Evolutionary conservation across 2,113 vertebrate genomes (phyloP), one percentile per base, ranked within the genome.

Genomic region (Nibea albiflora): DNA sequence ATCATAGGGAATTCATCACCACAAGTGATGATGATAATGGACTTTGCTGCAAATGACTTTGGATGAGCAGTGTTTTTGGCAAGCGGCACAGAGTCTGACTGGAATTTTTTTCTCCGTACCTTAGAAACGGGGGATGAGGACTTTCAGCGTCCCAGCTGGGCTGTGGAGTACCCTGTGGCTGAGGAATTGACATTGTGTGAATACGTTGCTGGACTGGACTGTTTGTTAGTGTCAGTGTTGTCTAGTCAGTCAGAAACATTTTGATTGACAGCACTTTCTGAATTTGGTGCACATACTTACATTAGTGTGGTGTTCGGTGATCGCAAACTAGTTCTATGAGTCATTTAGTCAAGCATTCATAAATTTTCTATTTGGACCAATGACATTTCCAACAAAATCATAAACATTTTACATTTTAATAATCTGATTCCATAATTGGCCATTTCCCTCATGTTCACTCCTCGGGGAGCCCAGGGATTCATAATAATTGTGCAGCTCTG

Each of bases 1-100:
- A 94, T 96, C 95, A 91, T 62, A 80, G 95, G 95, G 95, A 96
- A 96, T 96, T 96, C 95, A 96, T 97, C 96, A 96, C 93, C 90
- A 91, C 47, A 68, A 96, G 95, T 95, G 91, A 96, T 91, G 71
- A 95, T 93, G 93, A 89, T 97, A 96, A 97, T 96, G 95, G 96
- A 97, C 95, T 96, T 91, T 95, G 93, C 95, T 92, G 95, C 95
- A 97, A 97, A 97, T 93, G 95, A 96, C 95, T 97, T 95, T 95
- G 96, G 96, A 96, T 94, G 93, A 92, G 78, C 93, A 87, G 90
- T 65, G 80, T 86, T 93, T 92, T 86, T 96, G 96, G 95, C 96
- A 95, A 90, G 85, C 75, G 62, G 85, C 61, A 64, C 88, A 76
- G 90, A 83, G 91, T 88, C 88, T 77, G 86, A 92, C 16, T 68